Percentiles rank a stretch among this genome's conserved stretches.
Evolutionary conservation across 2,888 invertebrate genomes (phyloP).

Genomic region (Platerodrilus igneus): DNA sequence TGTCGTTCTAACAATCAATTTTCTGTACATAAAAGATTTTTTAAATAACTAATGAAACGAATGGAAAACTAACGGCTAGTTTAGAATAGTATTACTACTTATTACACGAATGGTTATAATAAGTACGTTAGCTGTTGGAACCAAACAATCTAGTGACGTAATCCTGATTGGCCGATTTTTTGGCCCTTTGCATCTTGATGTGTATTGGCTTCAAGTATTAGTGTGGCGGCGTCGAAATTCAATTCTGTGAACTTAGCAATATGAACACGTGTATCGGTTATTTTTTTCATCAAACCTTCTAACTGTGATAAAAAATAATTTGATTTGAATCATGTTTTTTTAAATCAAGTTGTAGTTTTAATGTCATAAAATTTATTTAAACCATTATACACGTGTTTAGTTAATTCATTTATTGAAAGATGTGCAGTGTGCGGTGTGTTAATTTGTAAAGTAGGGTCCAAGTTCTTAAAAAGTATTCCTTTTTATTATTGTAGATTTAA

Average conservation of each 20-base stretch:
- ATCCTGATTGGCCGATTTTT: slow-evolving; percentile 37
- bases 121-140: slow-evolving; percentile 45
- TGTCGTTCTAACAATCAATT: slow-evolving; percentile 4
- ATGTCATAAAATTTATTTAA: no score
- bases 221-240: slow-evolving; percentile 42
- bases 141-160: slow-evolving; percentile 45
- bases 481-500: slow-evolving; percentile 24
- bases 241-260: slow-evolving; percentile 45
- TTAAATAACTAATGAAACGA: slow-evolving; percentile 35
- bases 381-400: slow-evolving; percentile 37
- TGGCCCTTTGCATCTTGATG: slow-evolving; percentile 45
- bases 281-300: slow-evolving; percentile 46
- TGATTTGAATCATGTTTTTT: slow-evolving; percentile 23
- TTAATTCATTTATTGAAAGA: slow-evolving; percentile 14
- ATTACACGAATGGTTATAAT: slow-evolving; percentile 27
- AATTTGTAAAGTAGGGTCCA: slow-evolving; percentile 39
- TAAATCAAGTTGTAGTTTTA: slow-evolving; percentile 29
- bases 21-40: no score
- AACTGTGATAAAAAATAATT: slow-evolving; percentile 46
- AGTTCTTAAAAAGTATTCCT: slow-evolving; percentile 41
- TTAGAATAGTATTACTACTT: slow-evolving; percentile 62
- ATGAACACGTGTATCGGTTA: slow-evolving; percentile 34
- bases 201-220: slow-evolving; percentile 49
- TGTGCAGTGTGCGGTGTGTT: slow-evolving; percentile 22
- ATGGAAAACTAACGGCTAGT: slow-evolving; percentile 57